Percentiles rank a stretch among this genome's conserved stretches.
phyloP scores from a whole-genome alignment of 2,888 invertebrate species.

The Hanleya hanleyi region DNA sequence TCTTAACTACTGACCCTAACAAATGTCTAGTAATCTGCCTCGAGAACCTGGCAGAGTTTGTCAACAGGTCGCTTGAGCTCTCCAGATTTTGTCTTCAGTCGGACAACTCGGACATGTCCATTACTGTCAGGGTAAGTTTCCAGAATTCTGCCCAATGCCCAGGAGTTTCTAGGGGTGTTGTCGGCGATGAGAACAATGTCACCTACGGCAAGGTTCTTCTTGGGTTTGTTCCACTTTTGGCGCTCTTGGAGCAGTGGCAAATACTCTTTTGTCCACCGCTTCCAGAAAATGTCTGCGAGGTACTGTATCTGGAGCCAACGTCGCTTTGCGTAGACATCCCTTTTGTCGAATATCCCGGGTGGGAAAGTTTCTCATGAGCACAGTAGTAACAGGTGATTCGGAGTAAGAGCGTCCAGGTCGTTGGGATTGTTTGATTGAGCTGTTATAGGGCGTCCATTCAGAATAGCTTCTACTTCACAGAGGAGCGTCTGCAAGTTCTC shows the following conservation, averaged over 20 bases:
- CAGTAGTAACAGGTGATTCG: slow-evolving; percentile 23
- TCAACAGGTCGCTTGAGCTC: too few species aligned
- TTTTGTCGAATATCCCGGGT: slow-evolving; percentile 42
- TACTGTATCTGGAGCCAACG: slow-evolving; percentile 41
- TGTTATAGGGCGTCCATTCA: slow-evolving; percentile 37
- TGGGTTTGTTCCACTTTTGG: slow-evolving; percentile 30
- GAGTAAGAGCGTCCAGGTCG: slow-evolving; percentile 20
- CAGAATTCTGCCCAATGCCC: slow-evolving; percentile 23
- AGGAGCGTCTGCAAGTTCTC: slow-evolving; percentile 35
- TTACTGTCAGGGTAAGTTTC: neutral
- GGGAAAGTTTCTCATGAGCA: slow-evolving; percentile 23
- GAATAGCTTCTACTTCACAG: slow-evolving; percentile 30
- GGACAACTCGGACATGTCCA: neutral
- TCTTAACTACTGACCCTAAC: too few species aligned
- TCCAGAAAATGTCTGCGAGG: slow-evolving; percentile 42
- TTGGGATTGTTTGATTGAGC: neutral
- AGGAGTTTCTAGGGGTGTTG: slow-evolving; percentile 32
- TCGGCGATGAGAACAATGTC: slow-evolving; percentile 42
- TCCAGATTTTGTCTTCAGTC: too few species aligned
- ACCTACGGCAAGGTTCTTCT: slow-evolving; percentile 30
- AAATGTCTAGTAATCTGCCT: too few species aligned
- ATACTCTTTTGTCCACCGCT: slow-evolving; percentile 41
- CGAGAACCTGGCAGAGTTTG: too few species aligned
- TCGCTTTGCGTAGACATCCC: slow-evolving; percentile 25
- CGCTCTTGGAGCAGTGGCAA: slow-evolving; percentile 28